Conservation (phyloP, 2,113 vertebrate genomes). For the Phrynosoma blainvillii region DNA sequence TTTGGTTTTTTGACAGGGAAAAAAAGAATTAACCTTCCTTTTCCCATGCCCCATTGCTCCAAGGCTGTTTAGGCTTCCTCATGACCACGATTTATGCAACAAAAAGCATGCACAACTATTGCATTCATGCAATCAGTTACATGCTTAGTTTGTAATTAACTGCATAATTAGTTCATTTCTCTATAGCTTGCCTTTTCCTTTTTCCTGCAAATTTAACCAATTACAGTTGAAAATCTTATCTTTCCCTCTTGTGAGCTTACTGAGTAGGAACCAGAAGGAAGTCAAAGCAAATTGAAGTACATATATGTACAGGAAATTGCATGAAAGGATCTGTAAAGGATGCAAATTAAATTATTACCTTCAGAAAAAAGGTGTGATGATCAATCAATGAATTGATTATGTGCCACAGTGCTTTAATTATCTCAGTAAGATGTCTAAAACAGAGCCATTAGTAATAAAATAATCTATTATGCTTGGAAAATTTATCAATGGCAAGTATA, state of each 20-base stretch:
- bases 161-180: background rate
- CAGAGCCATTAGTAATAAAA: slow-evolving; percentile 54
- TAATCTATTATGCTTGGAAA: slow-evolving; percentile 49
- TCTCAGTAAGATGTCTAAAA: slow-evolving; percentile 49
- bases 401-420: slow-evolving; percentile 52
- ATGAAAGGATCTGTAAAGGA: slow-evolving; percentile 30
- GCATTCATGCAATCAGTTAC: background rate
- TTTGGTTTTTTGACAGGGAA: background rate
- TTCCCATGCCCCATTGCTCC: background rate
- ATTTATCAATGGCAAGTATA: slow-evolving; percentile 46
- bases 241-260: background rate
- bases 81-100: background rate
- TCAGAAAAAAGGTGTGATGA: slow-evolving; percentile 42
- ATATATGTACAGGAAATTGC: slow-evolving; percentile 19
- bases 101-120: background rate
- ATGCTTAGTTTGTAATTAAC: background rate
- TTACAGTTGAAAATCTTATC: background rate
- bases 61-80: background rate
- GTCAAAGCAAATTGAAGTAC: background rate
- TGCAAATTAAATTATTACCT: slow-evolving; percentile 31
- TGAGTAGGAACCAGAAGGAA: background rate
- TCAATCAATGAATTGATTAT: slow-evolving; percentile 58
- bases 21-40: background rate
- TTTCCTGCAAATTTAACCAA: slow-evolving; percentile 12
- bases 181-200: background rate